Evolutionary conservation across 2,113 vertebrate genomes (phyloP).

Genomic region (Cariama cristata): DNA sequence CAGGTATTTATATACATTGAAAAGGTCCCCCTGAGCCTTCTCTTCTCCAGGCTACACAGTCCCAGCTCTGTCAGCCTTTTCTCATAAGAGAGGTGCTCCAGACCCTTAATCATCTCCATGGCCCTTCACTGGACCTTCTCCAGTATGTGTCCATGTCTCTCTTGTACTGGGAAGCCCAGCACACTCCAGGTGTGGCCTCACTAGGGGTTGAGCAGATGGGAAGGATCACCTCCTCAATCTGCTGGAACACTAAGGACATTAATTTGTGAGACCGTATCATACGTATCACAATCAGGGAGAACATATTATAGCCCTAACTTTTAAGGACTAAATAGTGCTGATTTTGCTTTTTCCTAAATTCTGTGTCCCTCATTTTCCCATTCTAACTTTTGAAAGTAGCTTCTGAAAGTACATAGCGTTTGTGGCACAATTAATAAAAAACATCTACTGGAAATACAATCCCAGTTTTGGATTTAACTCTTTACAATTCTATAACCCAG

Average conservation of each 20-base stretch:
- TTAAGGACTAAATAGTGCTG: neutral
- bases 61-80: neutral
- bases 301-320: neutral
- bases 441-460: neutral
- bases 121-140: neutral
- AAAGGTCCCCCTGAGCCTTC: neutral
- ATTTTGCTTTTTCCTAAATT: neutral
- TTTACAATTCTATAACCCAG: constrained; percentile 11
- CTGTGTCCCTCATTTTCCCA: neutral
- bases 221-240: neutral
- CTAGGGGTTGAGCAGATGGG: neutral
- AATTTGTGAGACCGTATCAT: neutral
- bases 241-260: neutral
- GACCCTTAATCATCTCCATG: neutral
- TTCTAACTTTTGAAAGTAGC: neutral
- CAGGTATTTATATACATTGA: neutral
- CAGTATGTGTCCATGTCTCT: neutral
- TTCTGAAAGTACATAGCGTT: neutral
- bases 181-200: neutral
- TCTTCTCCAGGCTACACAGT: neutral
- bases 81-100: neutral
- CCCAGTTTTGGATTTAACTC: neutral
- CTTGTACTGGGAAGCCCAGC: neutral
- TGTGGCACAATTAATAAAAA: constrained; percentile 13
- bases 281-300: neutral